Evolutionary conservation across 2,797 vertebrate species (phyloP).

Genomic region (Sebastes cheni): DNA sequence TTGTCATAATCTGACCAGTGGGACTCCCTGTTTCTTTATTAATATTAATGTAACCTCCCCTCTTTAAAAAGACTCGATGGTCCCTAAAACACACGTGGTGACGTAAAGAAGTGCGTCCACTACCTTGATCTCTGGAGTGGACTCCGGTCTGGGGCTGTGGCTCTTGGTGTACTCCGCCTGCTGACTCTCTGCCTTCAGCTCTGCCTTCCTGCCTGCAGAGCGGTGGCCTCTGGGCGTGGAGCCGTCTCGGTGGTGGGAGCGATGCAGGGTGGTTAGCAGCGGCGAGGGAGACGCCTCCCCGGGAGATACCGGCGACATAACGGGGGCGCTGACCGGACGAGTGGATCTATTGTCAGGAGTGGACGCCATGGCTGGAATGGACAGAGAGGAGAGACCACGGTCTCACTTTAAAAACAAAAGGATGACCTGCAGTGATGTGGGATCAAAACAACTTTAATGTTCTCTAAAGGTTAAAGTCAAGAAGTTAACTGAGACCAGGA

Average conservation of each 20-base stretch:
- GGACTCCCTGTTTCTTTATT: background rate
- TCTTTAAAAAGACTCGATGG: background rate
- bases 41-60: background rate
- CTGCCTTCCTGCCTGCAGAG: constrained; percentile 75
- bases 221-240: constrained; percentile 57
- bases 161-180: constrained; percentile 71
- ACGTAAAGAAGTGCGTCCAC: background rate
- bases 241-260: constrained; percentile 49
- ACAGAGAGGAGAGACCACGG: background rate
- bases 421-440: background rate
- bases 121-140: constrained; percentile 87
- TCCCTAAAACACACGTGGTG: background rate
- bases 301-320: constrained; percentile 81
- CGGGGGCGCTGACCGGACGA: constrained; percentile 92
- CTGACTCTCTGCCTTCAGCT: constrained; percentile 75
- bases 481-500: background rate
- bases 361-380: constrained; percentile 82
- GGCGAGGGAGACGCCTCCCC: constrained; percentile 62
- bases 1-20: background rate
- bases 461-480: background rate
- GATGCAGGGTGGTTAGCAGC: constrained; percentile 45
- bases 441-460: background rate
- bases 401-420: background rate
- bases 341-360: constrained; percentile 90
- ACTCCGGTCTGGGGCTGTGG: constrained; percentile 71